These are phyloP conservation scores for Drosophila monieri DNA, from an alignment of 2,888 invertebrate genomes.

Conservation along the genomic window DNA sequence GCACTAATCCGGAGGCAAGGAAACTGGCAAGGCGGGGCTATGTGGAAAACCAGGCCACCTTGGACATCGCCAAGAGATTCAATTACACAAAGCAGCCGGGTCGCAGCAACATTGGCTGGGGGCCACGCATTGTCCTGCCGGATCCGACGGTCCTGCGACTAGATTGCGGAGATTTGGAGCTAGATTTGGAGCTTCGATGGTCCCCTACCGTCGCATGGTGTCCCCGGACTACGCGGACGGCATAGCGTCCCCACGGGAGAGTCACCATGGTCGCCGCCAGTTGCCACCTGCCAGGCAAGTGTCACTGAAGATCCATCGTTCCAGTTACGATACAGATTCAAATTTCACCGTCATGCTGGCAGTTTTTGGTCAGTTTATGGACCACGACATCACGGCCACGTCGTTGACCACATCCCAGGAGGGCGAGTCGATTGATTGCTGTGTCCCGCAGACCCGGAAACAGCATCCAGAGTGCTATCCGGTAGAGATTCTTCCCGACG, in stretches of 20 bases:
- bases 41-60: constrained; percentile 89
- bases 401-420: constrained; percentile 90
- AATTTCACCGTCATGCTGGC: constrained; percentile 93
- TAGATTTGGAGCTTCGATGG: constrained; percentile 90
- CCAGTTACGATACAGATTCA: constrained; percentile 89
- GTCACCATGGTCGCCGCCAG: constrained; percentile 63
- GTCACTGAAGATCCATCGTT: constrained; percentile 89
- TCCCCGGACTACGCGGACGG: constrained; percentile 92
- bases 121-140: constrained; percentile 78
- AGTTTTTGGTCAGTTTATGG: constrained; percentile 94
- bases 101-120: constrained; percentile 82
- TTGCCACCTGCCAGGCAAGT: constrained; percentile 91
- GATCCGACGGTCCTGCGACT: constrained; percentile 68
- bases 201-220: constrained; percentile 89
- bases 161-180: too few relatives aligned
- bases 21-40: constrained; percentile 88
- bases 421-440: constrained; percentile 90
- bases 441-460: constrained; percentile 81
- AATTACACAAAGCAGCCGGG: constrained; percentile 81
- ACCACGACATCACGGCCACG: constrained; percentile 94
- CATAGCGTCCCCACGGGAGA: constrained; percentile 87
- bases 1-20: constrained; percentile 86
- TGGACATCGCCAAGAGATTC: constrained; percentile 85
- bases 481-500: constrained; percentile 87
- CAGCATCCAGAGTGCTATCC: constrained; percentile 93